These are phyloP conservation scores for Cladorhizidae sp. DNA, from an alignment of 37 sponge, comb jelly and placozoan species.

Conservation along the genomic window DNA sequence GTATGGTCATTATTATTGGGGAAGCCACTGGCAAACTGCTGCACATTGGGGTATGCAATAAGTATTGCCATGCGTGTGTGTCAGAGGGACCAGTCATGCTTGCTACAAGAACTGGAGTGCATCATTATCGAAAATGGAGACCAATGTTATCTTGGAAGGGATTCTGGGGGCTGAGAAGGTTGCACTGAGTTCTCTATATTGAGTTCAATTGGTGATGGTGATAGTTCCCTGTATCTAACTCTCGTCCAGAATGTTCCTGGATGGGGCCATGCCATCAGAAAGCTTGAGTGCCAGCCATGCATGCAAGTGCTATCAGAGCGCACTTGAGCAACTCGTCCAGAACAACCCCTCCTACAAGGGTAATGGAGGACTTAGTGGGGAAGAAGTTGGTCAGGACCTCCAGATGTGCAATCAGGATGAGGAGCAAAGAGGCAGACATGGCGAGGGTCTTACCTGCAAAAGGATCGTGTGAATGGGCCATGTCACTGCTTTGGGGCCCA, in stretches of 20 bases:
- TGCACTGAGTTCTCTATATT: slow-evolving; percentile 13
- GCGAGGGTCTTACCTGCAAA: slow-evolving; percentile 7
- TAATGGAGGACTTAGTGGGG: slow-evolving; percentile 29
- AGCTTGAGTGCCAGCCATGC: slow-evolving; percentile 58
- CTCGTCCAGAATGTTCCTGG: slow-evolving; percentile 23
- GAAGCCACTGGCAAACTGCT: too few relatives aligned
- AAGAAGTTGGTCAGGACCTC: slow-evolving; percentile 25
- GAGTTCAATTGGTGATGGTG: slow-evolving; percentile 38
- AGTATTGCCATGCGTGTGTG: slow-evolving; percentile 43
- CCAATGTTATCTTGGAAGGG: slow-evolving; percentile 45
- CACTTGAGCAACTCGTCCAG: slow-evolving; percentile 29
- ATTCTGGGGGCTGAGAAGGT: slow-evolving; percentile 22
- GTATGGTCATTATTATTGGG: slow-evolving; percentile 49
- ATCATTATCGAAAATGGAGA: slow-evolving; percentile 38
- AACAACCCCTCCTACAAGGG: slow-evolving; percentile 38
- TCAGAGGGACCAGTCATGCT: too few relatives aligned
- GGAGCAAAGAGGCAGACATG: slow-evolving; percentile 13
- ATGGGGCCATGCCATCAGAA: slow-evolving; percentile 35
- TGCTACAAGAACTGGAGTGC: slow-evolving; percentile 38
- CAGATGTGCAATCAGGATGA: slow-evolving; percentile 46
- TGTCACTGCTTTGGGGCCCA: slow-evolving; percentile 55
- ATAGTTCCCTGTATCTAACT: slow-evolving; percentile 30
- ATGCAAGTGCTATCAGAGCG: slow-evolving; percentile 41
- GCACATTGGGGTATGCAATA: slow-evolving; percentile 51
- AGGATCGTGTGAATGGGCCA: slow-evolving; percentile 50